Evolutionary conservation across 2,888 invertebrate species (phyloP), one percentile per base, ranked within the genome.

Genomic region (Eustalomyia histrio): DNA sequence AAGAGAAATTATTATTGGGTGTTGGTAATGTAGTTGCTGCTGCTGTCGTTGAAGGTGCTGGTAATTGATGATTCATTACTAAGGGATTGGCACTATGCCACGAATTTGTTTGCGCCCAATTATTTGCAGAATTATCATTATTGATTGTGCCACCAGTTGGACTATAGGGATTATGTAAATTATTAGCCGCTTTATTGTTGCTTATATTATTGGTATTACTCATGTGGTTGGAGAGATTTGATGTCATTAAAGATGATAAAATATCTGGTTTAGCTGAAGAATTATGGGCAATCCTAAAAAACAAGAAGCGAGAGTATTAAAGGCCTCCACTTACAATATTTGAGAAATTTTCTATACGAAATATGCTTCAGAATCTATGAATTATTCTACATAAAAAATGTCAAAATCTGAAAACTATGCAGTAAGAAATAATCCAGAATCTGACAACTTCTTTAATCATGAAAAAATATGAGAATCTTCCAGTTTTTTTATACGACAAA

Each of bases 61-160:
- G 84, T 24, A 89, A 80, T 76, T 88, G 88, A 83, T 88, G 86
- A 84, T 89, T 89, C 86, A 89, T 86, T 9, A 89, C 89, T 35
- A 89, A 78, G 0, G 89, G 89, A 86, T 89, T 89, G 10, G 87
- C 83, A 82, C 89, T 88, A 53, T 88, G 88, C 88, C 87, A 87
- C 14, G 17, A 57, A 47, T 74, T 81, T 17, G 71, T 82, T 83
- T 61, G 82, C 33, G 74, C 69, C 83, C 83, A 84, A 33, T 72
- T 69, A 50, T 80, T 83, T 14, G 29, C 35, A 4, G 69, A 8
- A 16, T 80, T 75, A 9, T 75, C 71, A 17, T 33, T 61, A 47
- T 35, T 65, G 17, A 64, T 80, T 35, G 65, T 18, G 52, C 50
- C 64, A 18, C 35, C 67, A 35, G 72, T 53, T 10, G 57, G 55